Percentiles rank a stretch among this genome's conserved stretches.
These are phyloP conservation scores for Aphis craccivora DNA, from an alignment of 1,140 invertebrate species.

Conservation along the genomic window DNA sequence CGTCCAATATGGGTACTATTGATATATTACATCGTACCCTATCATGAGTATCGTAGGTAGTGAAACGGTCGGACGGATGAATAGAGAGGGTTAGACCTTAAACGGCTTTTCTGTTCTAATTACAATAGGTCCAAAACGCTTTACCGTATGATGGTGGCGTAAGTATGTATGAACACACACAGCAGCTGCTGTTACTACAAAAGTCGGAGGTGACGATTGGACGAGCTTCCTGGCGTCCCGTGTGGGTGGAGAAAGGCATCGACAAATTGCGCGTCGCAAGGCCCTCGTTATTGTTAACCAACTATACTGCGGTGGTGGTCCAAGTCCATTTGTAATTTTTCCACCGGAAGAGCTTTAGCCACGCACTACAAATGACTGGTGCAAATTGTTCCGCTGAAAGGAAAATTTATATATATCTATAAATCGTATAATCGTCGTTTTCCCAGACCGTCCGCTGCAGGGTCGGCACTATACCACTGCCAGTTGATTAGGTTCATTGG, in stretches of 20 bases:
- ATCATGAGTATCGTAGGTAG: background rate
- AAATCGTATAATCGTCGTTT: background rate
- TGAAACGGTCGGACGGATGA: background rate
- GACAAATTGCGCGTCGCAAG: background rate
- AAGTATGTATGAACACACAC: background rate
- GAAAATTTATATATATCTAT: background rate
- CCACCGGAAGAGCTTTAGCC: background rate
- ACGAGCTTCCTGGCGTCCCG: background rate
- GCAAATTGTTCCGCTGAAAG: background rate
- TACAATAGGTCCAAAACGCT: constrained; percentile 3
- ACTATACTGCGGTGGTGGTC: background rate
- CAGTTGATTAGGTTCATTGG: constrained; percentile 41
- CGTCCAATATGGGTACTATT: too few relatives aligned
- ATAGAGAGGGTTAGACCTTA: background rate
- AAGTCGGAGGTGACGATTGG: background rate
- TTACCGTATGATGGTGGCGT: background rate
- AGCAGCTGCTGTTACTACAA: background rate
- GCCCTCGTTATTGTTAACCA: background rate
- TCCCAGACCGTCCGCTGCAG: background rate
- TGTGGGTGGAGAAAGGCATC: background rate
- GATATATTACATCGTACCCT: too few relatives aligned
- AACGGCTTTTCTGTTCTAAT: background rate
- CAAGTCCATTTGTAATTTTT: constrained; percentile 5
- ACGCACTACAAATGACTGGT: background rate
- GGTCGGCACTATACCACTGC: background rate